Percentiles rank a stretch among this genome's conserved stretches.
These are phyloP conservation scores for Yponomeuta plumbellus DNA, from an alignment of 2,888 invertebrate genomes.

Conservation along the genomic window DNA sequence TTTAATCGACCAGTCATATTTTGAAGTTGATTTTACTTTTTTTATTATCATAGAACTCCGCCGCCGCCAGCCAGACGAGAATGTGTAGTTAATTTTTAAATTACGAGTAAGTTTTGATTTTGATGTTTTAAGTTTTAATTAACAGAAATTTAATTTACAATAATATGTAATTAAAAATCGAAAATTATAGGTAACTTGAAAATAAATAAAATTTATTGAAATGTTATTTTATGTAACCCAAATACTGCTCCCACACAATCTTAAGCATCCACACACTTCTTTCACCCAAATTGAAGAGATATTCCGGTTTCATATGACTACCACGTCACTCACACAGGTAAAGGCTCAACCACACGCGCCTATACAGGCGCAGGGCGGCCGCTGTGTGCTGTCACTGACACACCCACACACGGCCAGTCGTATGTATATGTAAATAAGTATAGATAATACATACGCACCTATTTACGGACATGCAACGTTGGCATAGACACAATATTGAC, in stretches of 20 bases:
- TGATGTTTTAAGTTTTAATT: too few species aligned
- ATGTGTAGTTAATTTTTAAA: too few species aligned
- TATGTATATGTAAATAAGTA: constrained; percentile 13
- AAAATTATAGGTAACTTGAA: too few species aligned
- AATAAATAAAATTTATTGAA: too few species aligned
- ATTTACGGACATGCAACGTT: constrained; percentile 34
- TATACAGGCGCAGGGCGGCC: background rate
- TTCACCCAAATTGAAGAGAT: constrained; percentile 36
- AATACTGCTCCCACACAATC: background rate
- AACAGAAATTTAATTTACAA: too few species aligned
- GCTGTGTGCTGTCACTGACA: constrained; percentile 19
- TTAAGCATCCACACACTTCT: constrained; percentile 24
- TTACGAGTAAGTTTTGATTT: too few species aligned
- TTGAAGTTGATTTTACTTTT: too few species aligned
- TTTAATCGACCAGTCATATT: too few species aligned
- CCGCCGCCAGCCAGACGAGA: too few species aligned
- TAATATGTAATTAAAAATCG: too few species aligned
- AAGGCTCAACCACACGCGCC: background rate
- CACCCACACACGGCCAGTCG: constrained; percentile 17
- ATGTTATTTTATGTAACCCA: too few species aligned
- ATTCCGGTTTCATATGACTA: constrained; percentile 38
- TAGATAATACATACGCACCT: constrained; percentile 18
- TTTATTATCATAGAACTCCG: too few species aligned
- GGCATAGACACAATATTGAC: constrained; percentile 42
- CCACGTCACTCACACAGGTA: constrained; percentile 24